Evolutionary conservation across 53 echinoderm and acorn worm genomes (phyloP), one percentile per base, ranked within the genome.

Genomic region (Zoroaster sp.): DNA sequence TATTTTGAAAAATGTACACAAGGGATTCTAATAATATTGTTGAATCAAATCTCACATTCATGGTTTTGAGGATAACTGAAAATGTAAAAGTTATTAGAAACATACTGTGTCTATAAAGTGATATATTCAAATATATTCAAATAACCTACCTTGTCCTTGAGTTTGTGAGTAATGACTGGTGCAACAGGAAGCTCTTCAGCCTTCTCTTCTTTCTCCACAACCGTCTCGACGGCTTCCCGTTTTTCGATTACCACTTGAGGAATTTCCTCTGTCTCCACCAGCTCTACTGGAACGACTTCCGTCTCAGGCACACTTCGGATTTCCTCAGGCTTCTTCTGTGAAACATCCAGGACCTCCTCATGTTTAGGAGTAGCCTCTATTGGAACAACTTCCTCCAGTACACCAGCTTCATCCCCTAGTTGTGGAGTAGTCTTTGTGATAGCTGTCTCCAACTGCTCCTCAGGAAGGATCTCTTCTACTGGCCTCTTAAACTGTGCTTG

Each of bases 71-170:
- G 30, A 28, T 15, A 59, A 0, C 28, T 25, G 8, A 59, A 6
- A 17, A 1, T 37, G 10, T 14, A 71, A 71, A 1, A 28, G 17
- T 5, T 12, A 34, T 40, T 32, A 35, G 5, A 0, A 28, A 53
- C 2, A 59, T 9, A 59, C n/a, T n/a, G n/a, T n/a, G n/a, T n/a
- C n/a, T n/a, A n/a, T n/a, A n/a, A n/a, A n/a, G n/a, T n/a, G n/a
- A n/a, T n/a, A n/a, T n/a, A n/a, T n/a, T n/a, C n/a, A n/a, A n/a
- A n/a, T n/a, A n/a, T n/a, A n/a, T n/a, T n/a, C n/a, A n/a, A n/a
- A n/a, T n/a, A 25, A 40, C 91, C 90, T 69, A 96, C 96, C 96
- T 94, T 79, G 73, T 94, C 91, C 69, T 93, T 88, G 47, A 94
- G 73, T 42, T 91, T 87, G 92, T 94, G 90, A 21, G 90, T 90